These are phyloP conservation scores for Oreotragus oreotragus DNA, from an alignment of 2,113 vertebrate genomes.

Conservation along the genomic window DNA sequence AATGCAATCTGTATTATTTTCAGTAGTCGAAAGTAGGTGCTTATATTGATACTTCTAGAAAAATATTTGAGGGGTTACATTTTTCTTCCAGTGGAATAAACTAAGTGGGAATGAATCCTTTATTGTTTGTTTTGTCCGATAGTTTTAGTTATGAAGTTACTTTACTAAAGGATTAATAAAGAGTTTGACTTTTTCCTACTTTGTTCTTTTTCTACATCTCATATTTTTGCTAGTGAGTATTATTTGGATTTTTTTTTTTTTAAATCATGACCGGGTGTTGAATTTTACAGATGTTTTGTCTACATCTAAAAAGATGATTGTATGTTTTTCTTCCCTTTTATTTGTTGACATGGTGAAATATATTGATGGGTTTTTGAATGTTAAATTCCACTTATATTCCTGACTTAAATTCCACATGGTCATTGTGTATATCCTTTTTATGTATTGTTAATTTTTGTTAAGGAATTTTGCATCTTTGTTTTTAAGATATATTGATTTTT, in stretches of 20 bases:
- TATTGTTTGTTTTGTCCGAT: not conserved
- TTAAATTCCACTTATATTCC: not conserved
- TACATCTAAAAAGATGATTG: not conserved
- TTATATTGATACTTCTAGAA: not conserved
- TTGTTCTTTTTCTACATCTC: not conserved
- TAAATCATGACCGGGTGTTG: not conserved
- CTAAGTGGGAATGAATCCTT: not conserved
- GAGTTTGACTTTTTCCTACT: not conserved
- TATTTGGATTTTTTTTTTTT: not conserved
- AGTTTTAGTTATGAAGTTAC: not conserved
- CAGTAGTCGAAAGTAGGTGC: not conserved
- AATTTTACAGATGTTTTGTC: not conserved
- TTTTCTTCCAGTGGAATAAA: not conserved
- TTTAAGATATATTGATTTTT: not conserved
- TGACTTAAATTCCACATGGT: not conserved
- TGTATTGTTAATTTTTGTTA: not conserved
- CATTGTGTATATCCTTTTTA: not conserved
- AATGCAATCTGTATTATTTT: not conserved
- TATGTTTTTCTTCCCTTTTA: not conserved
- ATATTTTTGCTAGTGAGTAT: not conserved
- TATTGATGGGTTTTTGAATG: slow-evolving; percentile 12
- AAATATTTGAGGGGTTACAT: not conserved
- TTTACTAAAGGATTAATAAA: not conserved
- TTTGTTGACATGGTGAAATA: not conserved
- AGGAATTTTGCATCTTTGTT: not conserved